Percentiles rank a stretch among this genome's conserved stretches.
Conservation (phyloP, 2,888 invertebrate genomes). For the Xestia xanthographa region DNA sequence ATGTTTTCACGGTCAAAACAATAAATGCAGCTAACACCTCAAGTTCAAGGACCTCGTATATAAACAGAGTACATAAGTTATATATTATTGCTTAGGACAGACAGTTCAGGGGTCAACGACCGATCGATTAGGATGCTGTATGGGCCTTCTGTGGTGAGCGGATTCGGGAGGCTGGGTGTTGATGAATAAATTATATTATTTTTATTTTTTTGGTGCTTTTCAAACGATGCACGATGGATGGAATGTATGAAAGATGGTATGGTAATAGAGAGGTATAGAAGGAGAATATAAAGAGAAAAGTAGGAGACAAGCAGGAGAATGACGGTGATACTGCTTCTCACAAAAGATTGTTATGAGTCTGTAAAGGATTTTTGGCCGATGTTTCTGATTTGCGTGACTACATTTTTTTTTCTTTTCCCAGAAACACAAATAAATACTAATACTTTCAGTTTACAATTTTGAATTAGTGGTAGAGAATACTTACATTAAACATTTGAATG, state of each 20-base stretch:
- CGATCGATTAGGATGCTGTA: constrained; percentile 85
- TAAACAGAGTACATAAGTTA: constrained; percentile 63
- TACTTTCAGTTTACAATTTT: too few relatives aligned
- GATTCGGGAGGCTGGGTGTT: constrained; percentile 32
- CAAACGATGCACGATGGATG: background rate
- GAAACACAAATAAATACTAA: too few relatives aligned
- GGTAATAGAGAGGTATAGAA: background rate
- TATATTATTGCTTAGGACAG: constrained; percentile 79
- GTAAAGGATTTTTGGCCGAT: too few relatives aligned
- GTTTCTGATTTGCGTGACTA: too few relatives aligned
- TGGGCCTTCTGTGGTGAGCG: constrained; percentile 74
- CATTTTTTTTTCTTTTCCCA: too few relatives aligned
- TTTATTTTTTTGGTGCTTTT: background rate
- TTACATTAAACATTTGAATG: too few relatives aligned
- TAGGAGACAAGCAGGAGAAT: background rate
- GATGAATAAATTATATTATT: background rate
- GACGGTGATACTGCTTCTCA: too few relatives aligned
- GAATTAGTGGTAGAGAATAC: too few relatives aligned
- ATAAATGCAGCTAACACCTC: constrained; percentile 53
- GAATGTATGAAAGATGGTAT: background rate
- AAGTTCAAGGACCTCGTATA: constrained; percentile 68
- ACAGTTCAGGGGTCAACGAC: constrained; percentile 74
- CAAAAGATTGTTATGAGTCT: too few relatives aligned
- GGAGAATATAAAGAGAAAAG: background rate
- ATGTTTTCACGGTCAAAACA: constrained; percentile 43